phyloP scores from a whole-genome alignment of 2,113 vertebrate genomes.

The Macrotis lagotis region DNA sequence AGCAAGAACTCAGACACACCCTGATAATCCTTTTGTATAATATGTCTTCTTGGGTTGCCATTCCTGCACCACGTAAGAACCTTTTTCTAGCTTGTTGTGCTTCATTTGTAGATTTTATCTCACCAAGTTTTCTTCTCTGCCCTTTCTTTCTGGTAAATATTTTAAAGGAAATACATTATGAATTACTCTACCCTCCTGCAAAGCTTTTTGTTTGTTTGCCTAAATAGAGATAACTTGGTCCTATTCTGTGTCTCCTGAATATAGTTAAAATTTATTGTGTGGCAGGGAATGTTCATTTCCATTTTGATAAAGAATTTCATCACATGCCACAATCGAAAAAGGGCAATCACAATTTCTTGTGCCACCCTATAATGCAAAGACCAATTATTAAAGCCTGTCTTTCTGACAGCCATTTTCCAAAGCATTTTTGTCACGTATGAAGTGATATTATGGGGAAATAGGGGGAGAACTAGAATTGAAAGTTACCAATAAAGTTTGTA shows the following conservation, averaged over 20 bases:
- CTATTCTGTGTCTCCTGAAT: constrained; percentile 2
- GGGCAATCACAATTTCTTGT: constrained; percentile 68
- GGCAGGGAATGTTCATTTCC: constrained; percentile 59
- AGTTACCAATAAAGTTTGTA: constrained; percentile 74
- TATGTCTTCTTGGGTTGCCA: not conserved
- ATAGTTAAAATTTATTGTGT: constrained; percentile 50
- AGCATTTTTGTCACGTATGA: constrained; percentile 58
- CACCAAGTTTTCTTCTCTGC: not conserved
- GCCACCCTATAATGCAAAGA: constrained; percentile 61
- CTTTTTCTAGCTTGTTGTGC: not conserved
- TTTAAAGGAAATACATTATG: constrained; percentile 22
- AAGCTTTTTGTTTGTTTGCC: constrained; percentile 30
- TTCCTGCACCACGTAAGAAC: constrained; percentile 33
- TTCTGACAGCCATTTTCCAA: constrained; percentile 68
- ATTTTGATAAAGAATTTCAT: constrained; percentile 62
- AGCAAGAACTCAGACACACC: constrained; percentile 17
- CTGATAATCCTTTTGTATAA: too few species aligned
- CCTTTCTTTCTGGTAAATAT: constrained; percentile 8
- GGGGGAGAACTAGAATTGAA: constrained; percentile 63
- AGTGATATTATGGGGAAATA: constrained; percentile 52
- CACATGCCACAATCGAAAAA: constrained; percentile 65
- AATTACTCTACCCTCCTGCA: constrained; percentile 39
- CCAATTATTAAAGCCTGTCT: constrained; percentile 65
- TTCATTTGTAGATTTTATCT: constrained; percentile 18
- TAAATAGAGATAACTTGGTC: constrained; percentile 27